Percentiles rank a stretch among this genome's conserved stretches.
phyloP scores from a whole-genome alignment of 2,113 vertebrate genomes.

The Eurystomus gularis region DNA sequence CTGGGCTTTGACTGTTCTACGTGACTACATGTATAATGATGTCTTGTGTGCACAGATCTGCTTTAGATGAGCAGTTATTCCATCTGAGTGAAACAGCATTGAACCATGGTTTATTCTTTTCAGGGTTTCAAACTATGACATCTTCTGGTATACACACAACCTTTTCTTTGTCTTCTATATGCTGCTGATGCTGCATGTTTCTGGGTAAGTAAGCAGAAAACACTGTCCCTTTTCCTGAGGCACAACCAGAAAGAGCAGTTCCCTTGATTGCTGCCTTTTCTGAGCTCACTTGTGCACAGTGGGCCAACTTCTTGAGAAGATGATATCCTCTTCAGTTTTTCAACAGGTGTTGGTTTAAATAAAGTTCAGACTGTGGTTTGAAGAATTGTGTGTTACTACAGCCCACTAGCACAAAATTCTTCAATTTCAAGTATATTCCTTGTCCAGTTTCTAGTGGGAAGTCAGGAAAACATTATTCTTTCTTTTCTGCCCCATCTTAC shows the following conservation, averaged over 20 bases:
- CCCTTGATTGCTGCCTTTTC: background rate
- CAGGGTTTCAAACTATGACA: slow-evolving; percentile 92
- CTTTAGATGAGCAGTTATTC: background rate
- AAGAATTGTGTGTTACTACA: background rate
- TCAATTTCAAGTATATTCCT: background rate
- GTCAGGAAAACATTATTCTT: background rate
- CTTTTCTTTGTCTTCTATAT: slow-evolving; percentile 96
- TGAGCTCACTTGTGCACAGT: fast-evolving
- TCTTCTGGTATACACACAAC: slow-evolving; percentile 99
- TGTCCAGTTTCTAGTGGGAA: background rate
- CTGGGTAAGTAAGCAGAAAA: slow-evolving; percentile 83
- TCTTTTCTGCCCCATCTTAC: background rate
- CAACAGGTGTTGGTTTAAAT: background rate
- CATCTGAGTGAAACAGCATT: slow-evolving; percentile 2
- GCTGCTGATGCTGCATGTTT: slow-evolving; percentile 90
- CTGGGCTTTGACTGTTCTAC: background rate
- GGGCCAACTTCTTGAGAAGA: background rate
- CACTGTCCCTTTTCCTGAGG: background rate
- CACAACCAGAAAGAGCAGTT: background rate
- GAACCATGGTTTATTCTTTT: slow-evolving; percentile 60
- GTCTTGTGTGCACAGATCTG: background rate
- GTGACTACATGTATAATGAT: background rate
- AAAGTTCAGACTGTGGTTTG: background rate
- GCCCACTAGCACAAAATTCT: background rate
- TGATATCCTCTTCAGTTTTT: background rate